phyloP scores from a whole-genome alignment of 2,888 invertebrate species.

The Cantharis flavilabris region DNA sequence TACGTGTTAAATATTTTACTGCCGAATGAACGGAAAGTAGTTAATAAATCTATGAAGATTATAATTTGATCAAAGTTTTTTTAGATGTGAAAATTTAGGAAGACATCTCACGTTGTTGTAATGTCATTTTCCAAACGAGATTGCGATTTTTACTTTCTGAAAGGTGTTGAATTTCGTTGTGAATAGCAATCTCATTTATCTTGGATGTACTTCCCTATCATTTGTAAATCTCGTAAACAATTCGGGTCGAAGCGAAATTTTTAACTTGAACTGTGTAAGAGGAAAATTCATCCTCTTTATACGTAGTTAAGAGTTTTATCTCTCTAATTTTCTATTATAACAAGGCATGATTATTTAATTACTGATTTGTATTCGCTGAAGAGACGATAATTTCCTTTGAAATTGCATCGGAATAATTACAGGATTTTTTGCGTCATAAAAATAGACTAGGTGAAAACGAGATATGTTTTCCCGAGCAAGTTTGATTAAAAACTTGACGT shows the following conservation, averaged over 20 bases:
- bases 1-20: not conserved
- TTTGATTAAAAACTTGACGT: not conserved
- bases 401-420: not conserved
- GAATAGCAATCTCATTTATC: conserved; percentile 10
- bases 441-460: not conserved
- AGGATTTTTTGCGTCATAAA: not conserved
- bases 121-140: not conserved
- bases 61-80: not conserved
- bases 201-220: conserved; percentile 11
- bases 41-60: not conserved
- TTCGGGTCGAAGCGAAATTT: not conserved
- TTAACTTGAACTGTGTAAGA: not conserved
- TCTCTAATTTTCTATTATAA: not conserved
- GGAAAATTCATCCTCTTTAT: not conserved
- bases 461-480: not conserved
- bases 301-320: not conserved
- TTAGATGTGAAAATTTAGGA: not conserved
- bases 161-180: conserved; percentile 1
- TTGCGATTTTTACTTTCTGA: not conserved
- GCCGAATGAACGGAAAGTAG: not conserved
- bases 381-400: not conserved
- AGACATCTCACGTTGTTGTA: not conserved
- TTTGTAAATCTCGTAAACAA: conserved; percentile 11
- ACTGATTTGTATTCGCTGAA: not conserved
- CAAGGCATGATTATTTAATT: not conserved